Evolutionary conservation across 2,797 vertebrate genomes (phyloP), one percentile per base, ranked within the genome.

Genomic region (Pangasius larnaudii): DNA sequence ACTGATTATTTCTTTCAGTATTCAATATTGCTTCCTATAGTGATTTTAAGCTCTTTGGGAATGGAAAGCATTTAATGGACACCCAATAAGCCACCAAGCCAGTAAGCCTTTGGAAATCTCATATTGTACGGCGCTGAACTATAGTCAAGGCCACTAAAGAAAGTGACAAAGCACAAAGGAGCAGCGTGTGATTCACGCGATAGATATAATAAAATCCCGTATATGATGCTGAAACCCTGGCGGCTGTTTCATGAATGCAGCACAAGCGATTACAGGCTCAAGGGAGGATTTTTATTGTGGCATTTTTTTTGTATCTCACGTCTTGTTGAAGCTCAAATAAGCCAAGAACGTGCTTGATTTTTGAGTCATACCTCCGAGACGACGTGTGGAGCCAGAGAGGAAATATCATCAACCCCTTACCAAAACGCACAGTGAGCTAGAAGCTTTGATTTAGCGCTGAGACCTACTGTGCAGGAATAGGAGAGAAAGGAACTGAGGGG

Each of bases 401-500:
- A 85, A 78, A 71, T 19, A 78, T 22, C 59, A 39, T 78, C 49
- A 56, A 42, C 81, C 59, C 39, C 46, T 6, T 30, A 83, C 39
- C 67, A 61, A 74, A 81, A 81, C 24, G 67, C 3, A 53, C 33
- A 5, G 16, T 61, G 2, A 77, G 71, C 36, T 24, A 53, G 13
- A 74, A 39, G 51, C 61, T 85, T 88, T 88, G 82, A 88, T 88
- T 78, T 63, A 7, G 51, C 11, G 67, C 59, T 46, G 67, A 85
- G 33, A 85, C 7, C 3, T 22, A 10, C 24, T 33, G 49, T 14
- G 65, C 7, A 19, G 81, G n/a, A 51, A 39, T 0, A 39, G 5
- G 16, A 78, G 19, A 16, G 46, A 85, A 33, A 63, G 75, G 69
- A 13, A 61, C 22, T 2, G 27, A 56, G 56, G 19, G n/a, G 8